Percentiles rank a stretch among this genome's conserved stretches.
Conservation (phyloP, 2,888 invertebrate genomes). For the Apotomis betuletana region DNA sequence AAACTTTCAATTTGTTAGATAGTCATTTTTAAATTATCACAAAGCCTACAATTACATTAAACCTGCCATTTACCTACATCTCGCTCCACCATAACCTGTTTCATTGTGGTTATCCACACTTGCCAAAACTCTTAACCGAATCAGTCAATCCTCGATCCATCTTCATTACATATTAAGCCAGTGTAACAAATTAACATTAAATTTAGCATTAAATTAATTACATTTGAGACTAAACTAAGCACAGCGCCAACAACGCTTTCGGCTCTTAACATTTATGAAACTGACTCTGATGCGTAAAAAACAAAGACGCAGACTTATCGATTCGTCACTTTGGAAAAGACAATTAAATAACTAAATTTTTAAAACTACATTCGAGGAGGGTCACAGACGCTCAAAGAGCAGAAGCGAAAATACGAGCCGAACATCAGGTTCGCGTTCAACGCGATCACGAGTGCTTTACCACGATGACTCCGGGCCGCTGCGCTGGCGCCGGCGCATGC, state of each 20-base stretch:
- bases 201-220: constrained; percentile 61
- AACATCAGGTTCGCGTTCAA: constrained; percentile 59
- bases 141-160: constrained; percentile 72
- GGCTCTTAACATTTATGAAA: constrained; percentile 61
- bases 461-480: constrained; percentile 94
- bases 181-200: constrained; percentile 60
- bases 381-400: constrained; percentile 69
- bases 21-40: constrained; percentile 50
- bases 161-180: constrained; percentile 59
- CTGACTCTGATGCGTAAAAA: constrained; percentile 68
- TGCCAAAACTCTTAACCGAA: constrained; percentile 67
- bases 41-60: constrained; percentile 56
- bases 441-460: constrained; percentile 92
- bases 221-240: constrained; percentile 80
- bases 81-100: constrained; percentile 45
- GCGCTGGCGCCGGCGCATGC: constrained; percentile 79
- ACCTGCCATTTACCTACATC: constrained; percentile 50
- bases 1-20: constrained; percentile 23
- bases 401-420: constrained; percentile 61
- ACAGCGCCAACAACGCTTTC: constrained; percentile 71
- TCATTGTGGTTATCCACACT: constrained; percentile 54
- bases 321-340: constrained; percentile 82
- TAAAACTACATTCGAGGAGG: constrained; percentile 81
- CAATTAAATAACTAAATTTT: constrained; percentile 75
- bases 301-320: constrained; percentile 80